Evolutionary conservation across 2,888 invertebrate genomes (phyloP).

Genomic region (Drosophila bunnanda): DNA sequence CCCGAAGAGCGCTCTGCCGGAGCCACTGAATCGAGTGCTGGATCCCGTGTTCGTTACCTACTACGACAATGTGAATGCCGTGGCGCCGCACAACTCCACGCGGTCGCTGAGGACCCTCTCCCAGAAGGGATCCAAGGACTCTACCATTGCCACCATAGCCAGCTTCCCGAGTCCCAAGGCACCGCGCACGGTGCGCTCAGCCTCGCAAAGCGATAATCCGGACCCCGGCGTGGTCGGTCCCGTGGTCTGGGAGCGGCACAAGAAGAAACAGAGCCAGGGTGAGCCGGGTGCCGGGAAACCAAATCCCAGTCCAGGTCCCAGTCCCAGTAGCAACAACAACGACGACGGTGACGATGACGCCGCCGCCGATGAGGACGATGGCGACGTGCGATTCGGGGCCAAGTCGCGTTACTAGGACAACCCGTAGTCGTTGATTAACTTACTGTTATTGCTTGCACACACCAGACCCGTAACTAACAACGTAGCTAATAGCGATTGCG

Average conservation of each 20-base stretch:
- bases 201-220: conserved; percentile 90
- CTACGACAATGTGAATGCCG: conserved; percentile 86
- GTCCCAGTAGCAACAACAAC: conserved; percentile 21
- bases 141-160: conserved; percentile 75
- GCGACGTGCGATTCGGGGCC: conserved; percentile 71
- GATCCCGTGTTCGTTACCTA: conserved; percentile 92
- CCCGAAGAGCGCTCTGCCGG: conserved; percentile 90
- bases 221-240: conserved; percentile 94
- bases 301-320: conserved; percentile 8
- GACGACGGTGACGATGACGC: conserved; percentile 15
- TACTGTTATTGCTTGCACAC: conserved; percentile 40
- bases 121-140: conserved; percentile 65
- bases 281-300: conserved; percentile 63
- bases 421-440: conserved; percentile 66
- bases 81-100: conserved; percentile 58
- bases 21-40: conserved; percentile 91
- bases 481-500: conserved; percentile 27
- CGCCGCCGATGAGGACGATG: conserved; percentile 55
- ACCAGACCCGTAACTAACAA: conserved; percentile 45
- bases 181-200: conserved; percentile 79
- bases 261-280: conserved; percentile 85
- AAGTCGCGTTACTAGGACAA: conserved; percentile 70
- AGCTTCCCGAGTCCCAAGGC: conserved; percentile 81
- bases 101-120: conserved; percentile 58
- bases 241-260: conserved; percentile 92